Base-by-base conservation (phyloP, 1,140 invertebrate species). In the Cepaea nemoralis region DNA sequence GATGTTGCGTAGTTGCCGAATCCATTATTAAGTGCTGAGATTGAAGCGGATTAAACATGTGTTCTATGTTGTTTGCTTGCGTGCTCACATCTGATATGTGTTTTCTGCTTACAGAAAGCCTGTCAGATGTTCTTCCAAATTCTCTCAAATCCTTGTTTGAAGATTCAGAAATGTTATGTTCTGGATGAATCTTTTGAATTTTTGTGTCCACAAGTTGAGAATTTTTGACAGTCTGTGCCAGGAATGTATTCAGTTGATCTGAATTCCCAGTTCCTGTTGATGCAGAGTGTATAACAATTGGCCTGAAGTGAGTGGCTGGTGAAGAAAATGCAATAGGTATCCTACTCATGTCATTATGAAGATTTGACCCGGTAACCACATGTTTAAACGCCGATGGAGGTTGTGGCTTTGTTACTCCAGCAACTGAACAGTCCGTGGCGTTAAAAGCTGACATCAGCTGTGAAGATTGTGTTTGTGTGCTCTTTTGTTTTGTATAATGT, bases 271-370 rank as follows among this genome's bases (percentile, higher is more conserved):
- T 69, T 67, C 2, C 79, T 31, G 16, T 80, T 55, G 45, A 50
- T 67, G 50, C 78, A 66, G 77, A 63, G n/a, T 89, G 85, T 31
- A 91, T 82, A 22, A 90, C 83, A 66, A 91, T 91, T 42, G 90
- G 90, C 79, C 86, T 90, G 80, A 91, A 91, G 82, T 91, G 89
- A 78, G 89, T 91, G 14, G 89, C 87, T n/a, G 88, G 80, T 24
- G 90, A 91, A 19, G 84, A 88, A 74, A 89, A 90, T n/a, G 88
- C 88, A 33, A 74, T 77, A 0, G 89, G 89, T 16, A 88, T 71
- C 37, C 74, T 45, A 3, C 50, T 12, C 45, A n/a, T 31, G 22
- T 82, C 76, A 55, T 70, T 75, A 3, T 55, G 55, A 31, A 81
- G 76, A n/a, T 80, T 81, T 33, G 42, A 50, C 77, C 86, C 85